Percentiles rank a stretch among this genome's conserved stretches.
phyloP scores from a whole-genome alignment of 53 echinoderm and acorn worm species.

The Paracentrotus lividus region DNA sequence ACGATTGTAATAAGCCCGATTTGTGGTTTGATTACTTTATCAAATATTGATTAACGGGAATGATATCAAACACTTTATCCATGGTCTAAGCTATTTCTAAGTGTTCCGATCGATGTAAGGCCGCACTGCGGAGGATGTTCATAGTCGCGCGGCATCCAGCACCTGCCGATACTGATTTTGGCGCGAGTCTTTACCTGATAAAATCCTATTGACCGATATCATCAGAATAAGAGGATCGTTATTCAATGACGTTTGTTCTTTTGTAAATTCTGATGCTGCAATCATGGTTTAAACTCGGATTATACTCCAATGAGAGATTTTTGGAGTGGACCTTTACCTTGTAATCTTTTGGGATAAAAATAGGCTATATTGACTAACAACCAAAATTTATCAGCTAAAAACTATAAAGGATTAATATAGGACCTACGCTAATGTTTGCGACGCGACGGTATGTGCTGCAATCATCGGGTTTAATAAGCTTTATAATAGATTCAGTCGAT shows the following conservation, averaged over 20 bases:
- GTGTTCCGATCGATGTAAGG: constrained; percentile 5
- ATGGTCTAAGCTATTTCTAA: background rate
- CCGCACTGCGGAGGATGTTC: background rate
- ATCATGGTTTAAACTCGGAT: constrained; percentile 24
- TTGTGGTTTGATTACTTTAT: constrained; percentile 10
- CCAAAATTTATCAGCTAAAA: too few species aligned
- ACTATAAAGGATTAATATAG: too few species aligned
- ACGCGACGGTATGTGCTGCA: too few species aligned
- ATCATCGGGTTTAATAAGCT: too few species aligned
- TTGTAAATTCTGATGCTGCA: background rate
- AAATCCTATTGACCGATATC: background rate
- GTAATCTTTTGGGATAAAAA: too few species aligned
- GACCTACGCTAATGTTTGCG: too few species aligned
- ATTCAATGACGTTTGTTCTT: constrained; percentile 2
- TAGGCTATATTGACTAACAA: too few species aligned
- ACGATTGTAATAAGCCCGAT: constrained; percentile 13
- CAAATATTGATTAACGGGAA: background rate
- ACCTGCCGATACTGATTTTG: background rate
- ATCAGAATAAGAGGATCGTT: background rate
- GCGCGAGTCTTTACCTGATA: background rate
- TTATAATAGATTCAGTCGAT: background rate
- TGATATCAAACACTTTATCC: constrained; percentile 15
- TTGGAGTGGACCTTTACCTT: too few species aligned
- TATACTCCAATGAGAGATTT: too few species aligned
- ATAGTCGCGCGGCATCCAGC: background rate